Evolutionary conservation across 2,113 vertebrate genomes (phyloP).

Genomic region (Eptesicus fuscus): DNA sequence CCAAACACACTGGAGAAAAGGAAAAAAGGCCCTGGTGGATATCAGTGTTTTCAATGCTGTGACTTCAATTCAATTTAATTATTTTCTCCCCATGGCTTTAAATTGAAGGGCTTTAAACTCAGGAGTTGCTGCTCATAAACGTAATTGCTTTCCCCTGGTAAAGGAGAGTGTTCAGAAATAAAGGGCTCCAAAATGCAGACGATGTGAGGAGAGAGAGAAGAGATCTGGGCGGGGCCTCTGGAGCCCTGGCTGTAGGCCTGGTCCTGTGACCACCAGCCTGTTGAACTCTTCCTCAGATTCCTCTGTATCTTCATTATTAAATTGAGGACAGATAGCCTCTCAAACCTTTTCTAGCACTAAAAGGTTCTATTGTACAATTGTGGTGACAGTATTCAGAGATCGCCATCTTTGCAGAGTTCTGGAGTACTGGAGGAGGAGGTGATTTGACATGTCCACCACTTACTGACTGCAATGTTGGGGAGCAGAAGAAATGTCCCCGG

Average conservation of each 20-base stretch:
- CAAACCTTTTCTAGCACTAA: not conserved
- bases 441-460: not conserved
- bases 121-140: constrained; percentile 34
- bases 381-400: not conserved
- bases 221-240: fast-evolving
- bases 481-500: not conserved
- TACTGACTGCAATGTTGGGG: not conserved
- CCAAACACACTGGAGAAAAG: constrained; percentile 16
- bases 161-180: not conserved
- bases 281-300: not conserved
- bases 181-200: not conserved
- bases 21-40: not conserved
- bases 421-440: not conserved
- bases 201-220: not conserved
- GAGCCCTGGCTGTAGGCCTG: not conserved
- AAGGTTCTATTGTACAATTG: not conserved
- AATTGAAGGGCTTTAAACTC: constrained; percentile 50
- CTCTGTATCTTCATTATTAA: not conserved
- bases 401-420: not conserved
- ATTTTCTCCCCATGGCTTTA: constrained; percentile 58
- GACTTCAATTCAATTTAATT: constrained; percentile 60
- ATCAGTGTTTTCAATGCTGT: constrained; percentile 47
- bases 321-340: not conserved
- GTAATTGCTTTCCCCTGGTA: constrained; percentile 33
- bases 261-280: not conserved